Conservation (phyloP, 2,113 vertebrate species). For the Mustelus asterias region DNA sequence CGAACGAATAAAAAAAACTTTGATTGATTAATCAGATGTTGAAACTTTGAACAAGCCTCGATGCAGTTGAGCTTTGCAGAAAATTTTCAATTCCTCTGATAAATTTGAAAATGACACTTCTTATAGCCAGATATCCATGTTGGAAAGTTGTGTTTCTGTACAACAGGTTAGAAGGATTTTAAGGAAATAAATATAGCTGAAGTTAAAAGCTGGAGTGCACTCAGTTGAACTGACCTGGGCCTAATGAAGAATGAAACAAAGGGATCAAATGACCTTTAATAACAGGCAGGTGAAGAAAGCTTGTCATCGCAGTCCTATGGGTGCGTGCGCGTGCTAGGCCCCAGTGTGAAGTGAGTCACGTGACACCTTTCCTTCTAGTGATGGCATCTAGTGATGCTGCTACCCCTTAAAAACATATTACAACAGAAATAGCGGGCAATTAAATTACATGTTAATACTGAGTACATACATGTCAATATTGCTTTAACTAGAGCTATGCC, state of each 20-base stretch:
- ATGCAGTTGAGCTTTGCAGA: background rate
- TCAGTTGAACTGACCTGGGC: background rate
- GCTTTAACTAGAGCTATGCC: background rate
- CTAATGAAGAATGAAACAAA: background rate
- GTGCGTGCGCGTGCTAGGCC: too few relatives aligned
- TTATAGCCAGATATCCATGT: background rate
- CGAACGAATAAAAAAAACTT: too few relatives aligned
- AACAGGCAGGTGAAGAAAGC: background rate
- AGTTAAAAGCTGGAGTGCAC: background rate
- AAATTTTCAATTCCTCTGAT: background rate
- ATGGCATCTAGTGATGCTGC: too few relatives aligned
- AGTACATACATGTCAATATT: background rate
- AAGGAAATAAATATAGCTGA: background rate
- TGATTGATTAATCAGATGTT: background rate
- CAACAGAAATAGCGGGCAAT: background rate
- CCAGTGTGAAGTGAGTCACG: too few relatives aligned
- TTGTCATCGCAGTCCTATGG: background rate
- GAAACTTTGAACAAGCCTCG: background rate
- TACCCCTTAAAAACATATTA: too few relatives aligned
- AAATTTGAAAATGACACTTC: background rate
- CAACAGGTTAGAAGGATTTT: background rate
- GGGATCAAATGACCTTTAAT: background rate
- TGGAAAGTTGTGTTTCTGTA: background rate
- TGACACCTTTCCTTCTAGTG: too few relatives aligned
- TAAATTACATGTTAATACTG: background rate